phyloP scores from a whole-genome alignment of 2,113 vertebrate genomes.

The Entelurus aequoreus region DNA sequence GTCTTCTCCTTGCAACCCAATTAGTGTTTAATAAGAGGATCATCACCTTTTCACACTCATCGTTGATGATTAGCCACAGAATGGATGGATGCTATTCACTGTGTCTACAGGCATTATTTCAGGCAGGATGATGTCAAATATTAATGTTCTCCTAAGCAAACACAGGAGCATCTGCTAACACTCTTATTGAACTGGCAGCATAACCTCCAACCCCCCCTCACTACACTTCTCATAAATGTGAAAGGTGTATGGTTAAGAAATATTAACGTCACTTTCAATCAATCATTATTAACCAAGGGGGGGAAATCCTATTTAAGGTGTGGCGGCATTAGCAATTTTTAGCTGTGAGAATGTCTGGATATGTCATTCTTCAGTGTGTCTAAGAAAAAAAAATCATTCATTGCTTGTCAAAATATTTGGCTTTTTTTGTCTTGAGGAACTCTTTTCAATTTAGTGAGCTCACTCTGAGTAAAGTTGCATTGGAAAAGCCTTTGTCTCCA shows the following conservation, averaged over 20 bases:
- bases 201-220: constrained; percentile 35
- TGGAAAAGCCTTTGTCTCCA: constrained; percentile 66
- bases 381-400: constrained; percentile 60
- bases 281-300: constrained; percentile 64
- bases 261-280: constrained; percentile 74
- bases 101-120: constrained; percentile 73
- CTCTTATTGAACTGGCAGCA: constrained; percentile 62
- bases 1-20: constrained; percentile 52
- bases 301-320: constrained; percentile 68
- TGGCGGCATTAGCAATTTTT: constrained; percentile 69
- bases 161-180: constrained; percentile 62
- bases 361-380: constrained; percentile 55
- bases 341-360: constrained; percentile 61
- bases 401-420: constrained; percentile 69
- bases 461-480: neutral
- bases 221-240: constrained; percentile 48
- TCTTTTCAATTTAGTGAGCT: constrained; percentile 39
- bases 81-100: constrained; percentile 69
- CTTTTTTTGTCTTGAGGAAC: constrained; percentile 62
- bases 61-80: constrained; percentile 69
- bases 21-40: constrained; percentile 66
- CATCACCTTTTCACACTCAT: constrained; percentile 72
- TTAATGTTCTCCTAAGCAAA: constrained; percentile 62
- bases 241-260: constrained; percentile 68
- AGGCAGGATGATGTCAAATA: constrained; percentile 66